These are phyloP conservation scores for Nasonia longicornis DNA, from an alignment of 1,140 invertebrate genomes.

Conservation along the genomic window DNA sequence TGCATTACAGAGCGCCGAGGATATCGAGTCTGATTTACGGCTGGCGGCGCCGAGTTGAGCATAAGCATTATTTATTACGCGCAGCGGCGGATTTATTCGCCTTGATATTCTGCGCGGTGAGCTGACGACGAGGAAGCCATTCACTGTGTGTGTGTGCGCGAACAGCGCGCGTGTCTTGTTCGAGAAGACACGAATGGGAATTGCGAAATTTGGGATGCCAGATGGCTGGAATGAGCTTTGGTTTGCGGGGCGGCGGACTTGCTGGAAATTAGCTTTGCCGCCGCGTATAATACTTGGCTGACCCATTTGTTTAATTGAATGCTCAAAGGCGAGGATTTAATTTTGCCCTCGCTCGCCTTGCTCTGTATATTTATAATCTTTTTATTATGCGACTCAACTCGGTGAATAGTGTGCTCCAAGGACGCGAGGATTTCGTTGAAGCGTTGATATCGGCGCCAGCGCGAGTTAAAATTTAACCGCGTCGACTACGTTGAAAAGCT, in stretches of 20 bases:
- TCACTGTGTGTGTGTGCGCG: not conserved
- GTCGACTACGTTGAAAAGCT: not conserved
- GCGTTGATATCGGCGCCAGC: too few species aligned
- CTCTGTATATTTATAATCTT: not conserved
- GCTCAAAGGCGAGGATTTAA: not conserved
- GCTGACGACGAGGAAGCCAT: not conserved
- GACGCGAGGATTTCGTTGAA: not conserved
- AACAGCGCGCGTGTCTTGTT: not conserved
- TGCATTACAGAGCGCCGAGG: conserved; percentile 19
- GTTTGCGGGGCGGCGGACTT: not conserved
- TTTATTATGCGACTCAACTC: not conserved
- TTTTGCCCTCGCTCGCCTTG: not conserved
- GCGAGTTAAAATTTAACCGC: too few species aligned
- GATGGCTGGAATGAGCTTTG: conserved; percentile 34
- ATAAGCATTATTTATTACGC: conserved; percentile 42
- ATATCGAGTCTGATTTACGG: conserved; percentile 44
- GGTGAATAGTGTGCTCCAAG: not conserved
- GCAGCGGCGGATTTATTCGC: conserved; percentile 29
- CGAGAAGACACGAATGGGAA: not conserved
- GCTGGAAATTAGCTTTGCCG: not conserved
- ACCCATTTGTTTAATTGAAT: conserved; percentile 4
- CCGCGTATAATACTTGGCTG: not conserved
- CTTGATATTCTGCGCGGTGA: conserved; percentile 20
- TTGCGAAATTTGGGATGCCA: conserved; percentile 5
- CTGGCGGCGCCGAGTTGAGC: not conserved